These are phyloP conservation scores for Chelidonichthys spinosus DNA, from an alignment of 2,797 vertebrate genomes.

Conservation along the genomic window DNA sequence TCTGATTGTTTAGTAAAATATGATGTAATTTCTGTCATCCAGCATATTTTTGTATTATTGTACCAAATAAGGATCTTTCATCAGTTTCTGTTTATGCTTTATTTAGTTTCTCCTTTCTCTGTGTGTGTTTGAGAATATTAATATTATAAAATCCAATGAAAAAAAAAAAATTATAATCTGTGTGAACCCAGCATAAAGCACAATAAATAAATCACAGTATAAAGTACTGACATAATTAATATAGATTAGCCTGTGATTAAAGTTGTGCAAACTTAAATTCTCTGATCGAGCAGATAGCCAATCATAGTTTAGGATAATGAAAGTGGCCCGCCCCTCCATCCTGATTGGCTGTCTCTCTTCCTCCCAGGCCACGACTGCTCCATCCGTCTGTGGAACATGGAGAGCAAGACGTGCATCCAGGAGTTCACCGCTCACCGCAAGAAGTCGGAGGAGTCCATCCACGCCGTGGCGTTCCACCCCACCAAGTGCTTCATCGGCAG, in stretches of 20 bases:
- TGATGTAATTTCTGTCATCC: too few relatives aligned
- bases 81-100: too few relatives aligned
- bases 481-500: slow-evolving; percentile 95
- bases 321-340: background rate
- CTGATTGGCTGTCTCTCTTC: background rate
- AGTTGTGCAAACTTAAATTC: too few relatives aligned
- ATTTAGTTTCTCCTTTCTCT: too few relatives aligned
- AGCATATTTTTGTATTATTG: too few relatives aligned
- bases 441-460: slow-evolving; percentile 95
- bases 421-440: slow-evolving; percentile 97
- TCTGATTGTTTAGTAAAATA: too few relatives aligned
- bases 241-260: background rate
- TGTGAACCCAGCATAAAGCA: too few relatives aligned
- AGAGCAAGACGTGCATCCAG: slow-evolving; percentile 96
- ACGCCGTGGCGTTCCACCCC: slow-evolving; percentile 95
- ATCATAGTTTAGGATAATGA: background rate
- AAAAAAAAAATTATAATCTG: too few relatives aligned
- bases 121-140: too few relatives aligned
- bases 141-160: too few relatives aligned
- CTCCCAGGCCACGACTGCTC: slow-evolving; percentile 93
- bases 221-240: background rate
- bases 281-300: background rate
- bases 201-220: too few relatives aligned
- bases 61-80: too few relatives aligned
- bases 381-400: slow-evolving; percentile 95